phyloP scores from a whole-genome alignment of 1,140 invertebrate species.

The Aplysia californica region DNA sequence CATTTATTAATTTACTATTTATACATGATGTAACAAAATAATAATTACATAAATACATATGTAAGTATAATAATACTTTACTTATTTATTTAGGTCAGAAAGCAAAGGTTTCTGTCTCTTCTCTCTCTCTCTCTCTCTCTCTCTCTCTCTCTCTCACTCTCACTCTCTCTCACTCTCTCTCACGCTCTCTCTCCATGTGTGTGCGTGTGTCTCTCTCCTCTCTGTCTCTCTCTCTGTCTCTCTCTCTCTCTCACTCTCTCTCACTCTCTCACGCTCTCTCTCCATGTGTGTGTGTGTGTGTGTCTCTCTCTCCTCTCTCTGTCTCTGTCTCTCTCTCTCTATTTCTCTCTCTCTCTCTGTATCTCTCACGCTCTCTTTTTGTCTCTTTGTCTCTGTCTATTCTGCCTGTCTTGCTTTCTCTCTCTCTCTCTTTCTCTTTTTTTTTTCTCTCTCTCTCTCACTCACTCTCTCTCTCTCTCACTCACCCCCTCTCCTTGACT shows the following conservation, averaged over 20 bases:
- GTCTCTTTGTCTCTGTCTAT: not conserved
- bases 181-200: too few relatives aligned
- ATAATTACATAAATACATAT: too few relatives aligned
- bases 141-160: too few relatives aligned
- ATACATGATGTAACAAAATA: too few relatives aligned
- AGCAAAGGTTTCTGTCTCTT: too few relatives aligned
- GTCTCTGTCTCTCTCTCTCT: not conserved
- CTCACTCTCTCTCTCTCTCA: not conserved
- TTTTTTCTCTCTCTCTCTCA: constrained; percentile 19
- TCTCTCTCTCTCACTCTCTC: not conserved
- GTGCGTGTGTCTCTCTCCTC: not conserved
- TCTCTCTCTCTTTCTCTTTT: not conserved
- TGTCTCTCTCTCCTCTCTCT: not conserved
- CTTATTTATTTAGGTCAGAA: too few relatives aligned
- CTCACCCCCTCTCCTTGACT: not conserved
- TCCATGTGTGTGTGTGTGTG: too few relatives aligned
- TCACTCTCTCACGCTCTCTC: too few relatives aligned
- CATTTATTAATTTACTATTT: too few relatives aligned
- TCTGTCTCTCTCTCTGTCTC: not conserved
- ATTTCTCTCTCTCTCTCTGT: not conserved
- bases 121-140: too few relatives aligned
- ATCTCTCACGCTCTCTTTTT: not conserved
- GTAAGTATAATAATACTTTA: too few relatives aligned
- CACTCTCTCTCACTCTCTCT: too few relatives aligned
- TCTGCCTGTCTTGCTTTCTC: not conserved